These are phyloP conservation scores for Takifugu flavidus DNA, from an alignment of 2,113 vertebrate genomes.

Conservation along the genomic window DNA sequence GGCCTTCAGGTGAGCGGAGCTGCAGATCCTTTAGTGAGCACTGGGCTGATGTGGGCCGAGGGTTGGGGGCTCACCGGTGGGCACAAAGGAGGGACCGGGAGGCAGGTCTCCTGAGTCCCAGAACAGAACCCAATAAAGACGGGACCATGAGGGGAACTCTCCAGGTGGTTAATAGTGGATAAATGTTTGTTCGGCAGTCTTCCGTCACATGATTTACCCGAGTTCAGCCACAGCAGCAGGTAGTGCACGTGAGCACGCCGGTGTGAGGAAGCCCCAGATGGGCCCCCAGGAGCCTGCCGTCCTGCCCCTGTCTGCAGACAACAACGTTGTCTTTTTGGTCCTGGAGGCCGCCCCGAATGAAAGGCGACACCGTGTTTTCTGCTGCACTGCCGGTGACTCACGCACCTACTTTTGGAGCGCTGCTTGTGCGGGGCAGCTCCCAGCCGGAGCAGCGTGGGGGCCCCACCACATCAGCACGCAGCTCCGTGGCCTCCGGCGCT, in stretches of 20 bases:
- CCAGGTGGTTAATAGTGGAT: too few species aligned
- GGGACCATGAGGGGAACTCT: too few species aligned
- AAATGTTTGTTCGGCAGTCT: too few species aligned
- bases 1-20: constrained; percentile 83
- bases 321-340: too few species aligned
- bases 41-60: neutral
- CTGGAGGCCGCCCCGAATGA: constrained; percentile 45
- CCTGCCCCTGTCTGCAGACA: neutral
- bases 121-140: too few species aligned
- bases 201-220: too few species aligned
- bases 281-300: neutral
- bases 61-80: too few species aligned
- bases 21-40: neutral
- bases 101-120: too few species aligned
- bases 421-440: constrained; percentile 50
- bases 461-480: constrained; percentile 26
- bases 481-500: neutral
- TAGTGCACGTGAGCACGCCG: too few species aligned
- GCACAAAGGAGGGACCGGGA: too few species aligned
- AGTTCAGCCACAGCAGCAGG: too few species aligned
- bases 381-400: constrained; percentile 62
- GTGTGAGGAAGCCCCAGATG: neutral
- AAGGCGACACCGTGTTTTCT: constrained; percentile 64
- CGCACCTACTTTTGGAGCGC: constrained; percentile 56
- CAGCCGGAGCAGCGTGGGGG: constrained; percentile 51